Evolutionary conservation across 1,140 invertebrate species (phyloP).

Genomic region (Druon quercuslanigerum): DNA sequence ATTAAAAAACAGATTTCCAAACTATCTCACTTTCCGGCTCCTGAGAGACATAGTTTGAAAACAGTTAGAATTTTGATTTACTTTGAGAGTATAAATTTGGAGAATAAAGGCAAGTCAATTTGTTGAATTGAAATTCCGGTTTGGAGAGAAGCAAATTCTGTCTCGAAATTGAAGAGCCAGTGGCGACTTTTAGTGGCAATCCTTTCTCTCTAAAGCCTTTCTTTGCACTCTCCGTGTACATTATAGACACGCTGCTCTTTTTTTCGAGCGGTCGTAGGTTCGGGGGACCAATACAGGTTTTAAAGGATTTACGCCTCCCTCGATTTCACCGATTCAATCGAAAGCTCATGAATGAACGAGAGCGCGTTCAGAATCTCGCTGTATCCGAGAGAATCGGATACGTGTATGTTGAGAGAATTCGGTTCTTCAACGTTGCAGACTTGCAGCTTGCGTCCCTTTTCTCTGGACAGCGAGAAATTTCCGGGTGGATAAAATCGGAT

Average conservation of each 20-base stretch:
- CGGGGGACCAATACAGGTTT: conserved; percentile 40
- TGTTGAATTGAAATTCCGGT: background rate
- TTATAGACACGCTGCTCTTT: background rate
- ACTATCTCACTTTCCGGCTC: too few relatives aligned
- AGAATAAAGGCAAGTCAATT: too few relatives aligned
- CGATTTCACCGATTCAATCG: conserved; percentile 57
- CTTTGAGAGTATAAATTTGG: too few relatives aligned
- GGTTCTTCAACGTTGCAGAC: conserved; percentile 56
- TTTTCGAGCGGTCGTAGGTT: background rate
- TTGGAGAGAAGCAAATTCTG: background rate
- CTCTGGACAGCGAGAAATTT: conserved; percentile 54
- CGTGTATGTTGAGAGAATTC: conserved; percentile 50
- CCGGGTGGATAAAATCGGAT: conserved; percentile 58
- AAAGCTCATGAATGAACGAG: conserved; percentile 65
- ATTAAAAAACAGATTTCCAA: too few relatives aligned
- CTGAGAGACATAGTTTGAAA: too few relatives aligned
- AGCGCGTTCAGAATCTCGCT: conserved; percentile 49
- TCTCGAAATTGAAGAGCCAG: background rate
- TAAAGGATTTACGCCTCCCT: conserved; percentile 54
- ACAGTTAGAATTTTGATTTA: too few relatives aligned
- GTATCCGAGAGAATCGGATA: conserved; percentile 51
- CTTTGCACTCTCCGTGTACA: conserved; percentile 20
- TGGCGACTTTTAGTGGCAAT: background rate
- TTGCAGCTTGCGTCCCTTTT: conserved; percentile 39
- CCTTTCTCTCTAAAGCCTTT: conserved; percentile 13